phyloP scores from a whole-genome alignment of 2,797 vertebrate genomes.

The Synaphobranchus kaupii region DNA sequence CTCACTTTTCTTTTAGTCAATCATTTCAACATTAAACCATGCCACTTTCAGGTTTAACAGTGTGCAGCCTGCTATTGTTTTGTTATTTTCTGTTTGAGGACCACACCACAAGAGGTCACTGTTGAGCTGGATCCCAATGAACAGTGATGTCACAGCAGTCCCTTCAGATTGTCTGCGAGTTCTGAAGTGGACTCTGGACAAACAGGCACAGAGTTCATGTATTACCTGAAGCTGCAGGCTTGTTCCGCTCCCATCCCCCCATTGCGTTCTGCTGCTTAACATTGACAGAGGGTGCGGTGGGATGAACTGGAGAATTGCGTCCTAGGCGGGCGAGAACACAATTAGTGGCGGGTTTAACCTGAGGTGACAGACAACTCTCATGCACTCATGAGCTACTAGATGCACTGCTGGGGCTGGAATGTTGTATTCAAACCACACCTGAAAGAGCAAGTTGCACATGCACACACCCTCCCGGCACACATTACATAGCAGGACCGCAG shows the following conservation, averaged over 20 bases:
- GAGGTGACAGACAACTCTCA: conserved; percentile 25
- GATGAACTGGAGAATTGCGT: conserved; percentile 78
- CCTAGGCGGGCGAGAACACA: conserved; percentile 57
- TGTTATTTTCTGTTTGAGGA: not conserved
- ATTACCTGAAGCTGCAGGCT: conserved; percentile 73
- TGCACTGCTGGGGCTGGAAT: not conserved
- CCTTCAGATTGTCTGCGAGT: not conserved
- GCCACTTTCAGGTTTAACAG: not conserved
- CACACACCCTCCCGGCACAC: not conserved
- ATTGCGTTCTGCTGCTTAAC: conserved; percentile 90
- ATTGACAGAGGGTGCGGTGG: conserved; percentile 84
- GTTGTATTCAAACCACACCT: not conserved
- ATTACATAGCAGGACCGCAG: not conserved
- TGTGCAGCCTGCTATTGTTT: not conserved
- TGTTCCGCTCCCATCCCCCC: conserved; percentile 93
- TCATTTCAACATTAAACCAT: not conserved
- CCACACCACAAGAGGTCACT: not conserved
- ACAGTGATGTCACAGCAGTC: not conserved
- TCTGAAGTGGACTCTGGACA: too few relatives aligned
- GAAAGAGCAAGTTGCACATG: not conserved
- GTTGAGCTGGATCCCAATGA: not conserved
- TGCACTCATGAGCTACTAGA: not conserved
- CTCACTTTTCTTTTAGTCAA: not conserved
- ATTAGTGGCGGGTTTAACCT: conserved; percentile 35
- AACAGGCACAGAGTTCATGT: not conserved